These are phyloP conservation scores for Crocallis elinguaria DNA, from an alignment of 2,888 invertebrate genomes.

Conservation along the genomic window DNA sequence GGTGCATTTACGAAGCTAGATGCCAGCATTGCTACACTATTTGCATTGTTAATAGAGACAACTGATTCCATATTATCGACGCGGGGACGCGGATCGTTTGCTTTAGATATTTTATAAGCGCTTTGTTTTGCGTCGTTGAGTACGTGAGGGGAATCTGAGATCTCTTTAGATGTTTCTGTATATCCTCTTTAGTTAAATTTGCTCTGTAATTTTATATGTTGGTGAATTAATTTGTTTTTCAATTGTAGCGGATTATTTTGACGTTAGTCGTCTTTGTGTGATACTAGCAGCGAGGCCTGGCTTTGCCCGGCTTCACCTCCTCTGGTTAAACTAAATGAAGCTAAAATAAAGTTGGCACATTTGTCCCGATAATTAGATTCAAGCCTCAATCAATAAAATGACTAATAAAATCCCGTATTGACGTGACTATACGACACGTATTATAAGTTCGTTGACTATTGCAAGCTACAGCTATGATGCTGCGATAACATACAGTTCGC, in stretches of 20 bases:
- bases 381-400: no score
- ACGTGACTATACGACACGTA: background rate
- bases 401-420: no score
- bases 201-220: background rate
- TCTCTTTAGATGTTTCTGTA: background rate
- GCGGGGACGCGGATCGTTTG: conserved; percentile 47
- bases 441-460: background rate
- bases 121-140: conserved; percentile 19
- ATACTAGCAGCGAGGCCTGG: no score
- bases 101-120: conserved; percentile 39
- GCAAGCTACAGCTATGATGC: background rate
- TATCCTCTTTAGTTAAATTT: background rate
- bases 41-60: conserved; percentile 78
- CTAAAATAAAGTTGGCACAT: no score
- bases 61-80: conserved; percentile 76
- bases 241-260: no score
- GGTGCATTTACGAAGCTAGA: conserved; percentile 70
- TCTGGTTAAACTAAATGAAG: no score
- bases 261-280: no score
- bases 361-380: no score
- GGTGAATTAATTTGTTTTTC: background rate
- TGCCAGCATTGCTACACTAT: conserved; percentile 65
- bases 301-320: no score
- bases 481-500: conserved; percentile 2
- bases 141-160: background rate